Evolutionary conservation across 2,888 invertebrate species (phyloP), one percentile per base, ranked within the genome.

Genomic region (Erebia palarica): DNA sequence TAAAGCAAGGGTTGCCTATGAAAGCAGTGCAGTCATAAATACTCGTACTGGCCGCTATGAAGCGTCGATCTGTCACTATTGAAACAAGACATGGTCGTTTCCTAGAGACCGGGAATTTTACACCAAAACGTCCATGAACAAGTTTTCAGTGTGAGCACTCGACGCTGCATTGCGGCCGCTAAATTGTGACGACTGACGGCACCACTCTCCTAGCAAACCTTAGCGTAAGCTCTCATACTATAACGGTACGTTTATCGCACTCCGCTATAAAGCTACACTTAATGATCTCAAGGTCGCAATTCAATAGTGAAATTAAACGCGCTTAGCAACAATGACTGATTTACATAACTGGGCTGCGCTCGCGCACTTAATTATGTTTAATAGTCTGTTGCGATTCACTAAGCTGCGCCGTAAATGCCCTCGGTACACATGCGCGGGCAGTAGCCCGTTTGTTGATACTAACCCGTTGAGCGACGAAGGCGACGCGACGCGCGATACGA

Each of bases 291-390:
- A 79, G 79, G 79, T 76, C 78, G 74, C 67, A 65, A 73, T 68
- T 73, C 75, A 72, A 74, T 75, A 77, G 77, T 76, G 79, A 79
- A 79, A 79, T 78, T 76, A 74, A 75, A 75, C 74, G 81, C 80
- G 86, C 89, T 82, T 89, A 82, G 90, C 86, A 89, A 90, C 90
- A 90, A 84, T 84, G 82, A 76, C 75, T 80, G 78, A 85, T 88
- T 89, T 87, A 82, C 88, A 88, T 88, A 86, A 86, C 83, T 82
- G 82, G 82, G 81, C 81, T 79, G 78, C 76, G 78, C 79, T 79
- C 81, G 81, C 79, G 81, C 79, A 82, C 81, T 83, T 87, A 86
- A 88, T 88, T 87, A 85, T 85, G 81, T 85, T 82, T 86, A 81
- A 82, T 75, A 75, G 82, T 78, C 80, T 78, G 80, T 80, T 79